Evolutionary conservation across 1,140 invertebrate genomes (phyloP).

Genomic region (Hylaeus anthracinus): DNA sequence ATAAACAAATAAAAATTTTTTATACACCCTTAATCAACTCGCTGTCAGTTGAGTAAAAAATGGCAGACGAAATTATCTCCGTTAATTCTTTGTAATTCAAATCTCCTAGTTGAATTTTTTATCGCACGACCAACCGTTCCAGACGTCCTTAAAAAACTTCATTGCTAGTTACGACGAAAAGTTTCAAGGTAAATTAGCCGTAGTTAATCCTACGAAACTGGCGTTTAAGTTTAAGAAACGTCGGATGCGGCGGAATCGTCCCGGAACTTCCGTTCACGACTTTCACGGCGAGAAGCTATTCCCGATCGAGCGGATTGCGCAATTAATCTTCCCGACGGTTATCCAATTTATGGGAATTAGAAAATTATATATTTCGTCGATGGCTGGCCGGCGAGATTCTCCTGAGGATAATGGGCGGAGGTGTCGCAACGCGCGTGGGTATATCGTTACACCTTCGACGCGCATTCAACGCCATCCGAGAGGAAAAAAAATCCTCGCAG

Average conservation of each 20-base stretch:
- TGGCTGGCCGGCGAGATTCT: conserved; percentile 17
- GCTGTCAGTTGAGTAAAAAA: no score
- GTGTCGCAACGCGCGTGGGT: conserved; percentile 49
- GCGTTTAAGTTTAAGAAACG: not conserved
- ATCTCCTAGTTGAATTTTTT: no score
- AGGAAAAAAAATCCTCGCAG: not conserved
- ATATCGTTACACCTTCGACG: conserved; percentile 44
- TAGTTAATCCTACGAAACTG: no score
- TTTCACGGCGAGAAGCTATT: not conserved
- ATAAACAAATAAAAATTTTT: no score
- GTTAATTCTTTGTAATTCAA: no score
- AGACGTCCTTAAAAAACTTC: no score
- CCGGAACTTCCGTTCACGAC: conserved; percentile 5
- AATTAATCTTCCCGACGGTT: conserved; percentile 6
- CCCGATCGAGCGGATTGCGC: not conserved
- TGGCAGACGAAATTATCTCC: no score
- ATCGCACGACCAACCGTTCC: no score
- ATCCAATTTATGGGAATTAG: conserved; percentile 41
- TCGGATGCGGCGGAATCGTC: not conserved
- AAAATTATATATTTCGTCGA: conserved; percentile 23
- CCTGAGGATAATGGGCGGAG: conserved; percentile 10
- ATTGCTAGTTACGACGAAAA: no score
- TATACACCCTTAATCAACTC: no score
- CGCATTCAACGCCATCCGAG: conserved; percentile 9
- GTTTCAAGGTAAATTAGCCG: no score